Evolutionary conservation across 2,113 vertebrate genomes (phyloP), one percentile per base, ranked within the genome.

Genomic region (Excalfactoria chinensis): DNA sequence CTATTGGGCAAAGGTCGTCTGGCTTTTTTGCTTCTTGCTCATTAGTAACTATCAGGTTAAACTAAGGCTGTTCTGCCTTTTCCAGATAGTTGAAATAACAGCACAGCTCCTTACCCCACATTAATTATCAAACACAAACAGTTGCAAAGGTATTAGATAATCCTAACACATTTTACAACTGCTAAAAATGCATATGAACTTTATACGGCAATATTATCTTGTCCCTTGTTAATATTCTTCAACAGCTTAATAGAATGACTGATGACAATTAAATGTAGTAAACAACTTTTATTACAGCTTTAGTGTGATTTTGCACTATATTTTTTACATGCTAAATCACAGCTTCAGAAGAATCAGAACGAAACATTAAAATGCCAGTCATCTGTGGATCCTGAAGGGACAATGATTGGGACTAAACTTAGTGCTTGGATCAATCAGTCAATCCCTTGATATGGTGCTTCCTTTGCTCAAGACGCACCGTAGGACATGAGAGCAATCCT

Each of bases 101-200:
- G 18, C 44, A 59, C 19, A 76, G 35, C 55, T 93, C 55, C 67
- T 89, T 70, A 94, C 16, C 44, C 64, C 37, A 60, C 79, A 26
- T 93, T 92, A 93, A 96, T 93, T 92, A 83, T 93, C 91, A 85
- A 94, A 84, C 64, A 89, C 43, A 85, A 91, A 13, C 74, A 73
- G 43, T 96, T 93, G 43, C 70, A 76, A 91, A 87, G 78, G 56
- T 78, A 96, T 93, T 89, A 96, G 96, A 94, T 92, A 96, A 95
- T 93, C 87, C 87, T 87, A 92, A 94, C 74, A 79, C 41, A 87
- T 87, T 95, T 95, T 93, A 85, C 56, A 80, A 80, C 71, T 71
- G 46, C 46, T 89, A 75, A 96, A 93, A 85, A 83, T 83, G 71
- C 92, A 80, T 89, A 85, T 83, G 81, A 90, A 89, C 90, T 94